Evolutionary conservation across 2,888 invertebrate species (phyloP), one percentile per base, ranked within the genome.

Genomic region (Mimumesa dahlbomi): DNA sequence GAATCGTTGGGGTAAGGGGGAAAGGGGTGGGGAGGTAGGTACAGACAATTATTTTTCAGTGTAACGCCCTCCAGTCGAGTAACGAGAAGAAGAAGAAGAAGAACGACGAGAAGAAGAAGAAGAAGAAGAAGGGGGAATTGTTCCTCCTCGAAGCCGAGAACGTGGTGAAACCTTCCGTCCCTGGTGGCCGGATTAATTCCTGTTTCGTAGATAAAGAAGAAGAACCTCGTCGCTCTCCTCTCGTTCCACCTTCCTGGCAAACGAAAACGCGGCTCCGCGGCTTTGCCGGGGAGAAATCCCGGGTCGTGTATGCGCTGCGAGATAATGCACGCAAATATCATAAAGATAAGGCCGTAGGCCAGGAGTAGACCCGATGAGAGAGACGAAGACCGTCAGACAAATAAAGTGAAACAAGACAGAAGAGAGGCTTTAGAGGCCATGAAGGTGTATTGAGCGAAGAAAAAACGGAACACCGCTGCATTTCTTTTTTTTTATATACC

Each of bases 291-390:
- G 65, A 73, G 63, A 69, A 73, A 78, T 79, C 71, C 74, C 67
- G 54, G 67, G 81, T 68, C 62, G 79, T 84, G 82, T 86, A 77
- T 81, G 81, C 81, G 73, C 70, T 49, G 48, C 81, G 78, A 85
- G 89, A 89, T 89, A 89, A 85, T 84, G 79, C 80, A 82, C 75
- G 88, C 88, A 89, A 89, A 89, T 88, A 89, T 88, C 88, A 81
- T 89, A 89, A 89, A 89, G 88, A 88, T 88, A 88, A 87, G 83
- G 48, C 56, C 57, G 40, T 42, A 29, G 68, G 52, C 54, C 40
- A 43, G 31, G 49, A 56, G 67, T 43, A 62, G 64, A 48, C 43
- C 14, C n/a, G 54, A 42, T 29, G 22, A 43, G 48, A 36, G 46
- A 57, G 25, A 56, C 43, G 45, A 34, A 48, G 34, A 18, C 40